These are phyloP conservation scores for Hycleus cichorii DNA, from an alignment of 1,140 invertebrate genomes.

Conservation along the genomic window DNA sequence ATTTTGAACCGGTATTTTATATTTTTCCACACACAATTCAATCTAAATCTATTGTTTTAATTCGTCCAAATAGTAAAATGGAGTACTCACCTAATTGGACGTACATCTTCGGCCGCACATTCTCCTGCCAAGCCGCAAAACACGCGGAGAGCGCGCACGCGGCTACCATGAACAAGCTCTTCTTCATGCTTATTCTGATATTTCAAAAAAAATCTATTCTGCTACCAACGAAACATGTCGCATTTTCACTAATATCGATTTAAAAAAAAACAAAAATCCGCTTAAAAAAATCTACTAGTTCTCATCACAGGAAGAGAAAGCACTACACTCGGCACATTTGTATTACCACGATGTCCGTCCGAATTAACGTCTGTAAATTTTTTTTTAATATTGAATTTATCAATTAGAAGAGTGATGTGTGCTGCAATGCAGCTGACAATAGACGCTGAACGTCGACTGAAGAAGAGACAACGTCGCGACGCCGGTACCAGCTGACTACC, in stretches of 20 bases:
- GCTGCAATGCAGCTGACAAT: slow-evolving; percentile 8
- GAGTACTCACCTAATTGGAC: slow-evolving; percentile 69
- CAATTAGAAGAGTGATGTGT: neutral
- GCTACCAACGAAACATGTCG: slow-evolving; percentile 31
- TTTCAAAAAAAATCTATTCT: neutral
- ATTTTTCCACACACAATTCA: too few species aligned
- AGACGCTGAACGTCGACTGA: slow-evolving; percentile 39
- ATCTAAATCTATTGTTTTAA: too few species aligned
- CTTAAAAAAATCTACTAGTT: slow-evolving; percentile 6
- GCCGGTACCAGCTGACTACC: slow-evolving; percentile 39
- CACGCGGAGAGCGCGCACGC: slow-evolving; percentile 26
- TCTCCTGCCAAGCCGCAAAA: slow-evolving; percentile 68
- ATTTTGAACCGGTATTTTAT: too few species aligned
- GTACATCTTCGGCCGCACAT: slow-evolving; percentile 79
- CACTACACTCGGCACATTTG: slow-evolving; percentile 1
- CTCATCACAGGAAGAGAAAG: slow-evolving; percentile 16
- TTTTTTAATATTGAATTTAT: neutral
- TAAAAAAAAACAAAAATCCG: neutral
- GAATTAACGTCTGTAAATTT: neutral
- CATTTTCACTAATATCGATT: slow-evolving; percentile 7
- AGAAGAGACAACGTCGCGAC: slow-evolving; percentile 33
- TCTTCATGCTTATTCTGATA: slow-evolving; percentile 18
- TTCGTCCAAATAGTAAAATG: neutral
- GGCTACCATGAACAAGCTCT: slow-evolving; percentile 25
- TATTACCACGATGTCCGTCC: too few species aligned